phyloP scores from a whole-genome alignment of 2,113 vertebrate genomes.

The Rhabdornis inornatus region DNA sequence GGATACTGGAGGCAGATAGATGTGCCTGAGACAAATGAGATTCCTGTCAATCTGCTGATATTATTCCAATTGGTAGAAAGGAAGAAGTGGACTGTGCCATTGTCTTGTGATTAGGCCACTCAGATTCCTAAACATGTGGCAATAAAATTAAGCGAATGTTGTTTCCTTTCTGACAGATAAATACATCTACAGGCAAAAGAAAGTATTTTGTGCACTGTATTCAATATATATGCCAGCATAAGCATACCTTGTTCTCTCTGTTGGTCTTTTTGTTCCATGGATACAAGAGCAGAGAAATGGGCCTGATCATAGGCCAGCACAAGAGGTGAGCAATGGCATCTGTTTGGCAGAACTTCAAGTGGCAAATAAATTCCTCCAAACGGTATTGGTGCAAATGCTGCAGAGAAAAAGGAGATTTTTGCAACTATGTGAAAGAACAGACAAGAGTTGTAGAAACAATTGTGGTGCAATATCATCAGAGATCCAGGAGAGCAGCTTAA shows the following conservation, averaged over 20 bases:
- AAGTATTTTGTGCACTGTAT: background rate
- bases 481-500: background rate
- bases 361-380: conserved; percentile 98
- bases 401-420: background rate
- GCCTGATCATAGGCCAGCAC: conserved; percentile 98
- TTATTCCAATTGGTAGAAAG: background rate
- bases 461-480: background rate
- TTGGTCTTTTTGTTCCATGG: conserved; percentile 98
- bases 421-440: background rate
- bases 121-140: background rate
- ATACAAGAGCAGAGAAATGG: conserved; percentile 97
- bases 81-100: background rate
- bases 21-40: background rate
- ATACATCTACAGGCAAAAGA: background rate
- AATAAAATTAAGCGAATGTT: background rate
- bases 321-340: conserved; percentile 96
- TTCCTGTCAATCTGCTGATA: background rate
- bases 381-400: conserved; percentile 95
- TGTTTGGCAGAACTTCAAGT: conserved; percentile 94
- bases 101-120: background rate
- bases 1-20: background rate
- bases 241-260: conserved; percentile 92
- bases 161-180: background rate
- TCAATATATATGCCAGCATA: background rate
- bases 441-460: background rate